phyloP scores from a whole-genome alignment of 2,888 invertebrate species.

The Oscheius myriophilus region DNA sequence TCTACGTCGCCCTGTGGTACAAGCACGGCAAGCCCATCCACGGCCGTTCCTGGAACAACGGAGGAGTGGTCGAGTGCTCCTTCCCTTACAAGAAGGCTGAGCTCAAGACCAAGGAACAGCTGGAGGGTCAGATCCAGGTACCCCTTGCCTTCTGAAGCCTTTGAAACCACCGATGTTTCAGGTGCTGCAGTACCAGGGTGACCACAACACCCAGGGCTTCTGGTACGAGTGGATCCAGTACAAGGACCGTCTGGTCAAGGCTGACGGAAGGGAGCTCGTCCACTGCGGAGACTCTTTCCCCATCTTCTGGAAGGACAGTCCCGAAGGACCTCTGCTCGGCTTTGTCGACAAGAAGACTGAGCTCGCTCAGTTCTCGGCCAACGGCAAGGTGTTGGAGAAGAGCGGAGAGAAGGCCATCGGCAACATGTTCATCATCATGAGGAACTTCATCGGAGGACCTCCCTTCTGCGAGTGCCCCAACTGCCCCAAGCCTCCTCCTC shows the following conservation, averaged over 20 bases:
- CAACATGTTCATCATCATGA: constrained; percentile 42
- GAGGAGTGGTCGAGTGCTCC: too few relatives aligned
- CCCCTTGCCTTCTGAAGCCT: too few relatives aligned
- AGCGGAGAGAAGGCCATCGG: constrained; percentile 34
- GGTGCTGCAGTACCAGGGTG: constrained; percentile 51
- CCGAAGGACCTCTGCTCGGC: constrained; percentile 33
- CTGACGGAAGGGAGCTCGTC: constrained; percentile 37
- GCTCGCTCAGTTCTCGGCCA: constrained; percentile 44
- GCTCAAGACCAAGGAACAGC: too few relatives aligned
- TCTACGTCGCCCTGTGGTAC: too few relatives aligned
- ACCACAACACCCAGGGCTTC: constrained; percentile 51
- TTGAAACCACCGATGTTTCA: background rate
- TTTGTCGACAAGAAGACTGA: constrained; percentile 58
- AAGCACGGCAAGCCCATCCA: too few relatives aligned
- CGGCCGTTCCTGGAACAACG: too few relatives aligned
- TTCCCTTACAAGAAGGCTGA: too few relatives aligned
- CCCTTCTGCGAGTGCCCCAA: constrained; percentile 37
- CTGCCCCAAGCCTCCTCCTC: constrained; percentile 18
- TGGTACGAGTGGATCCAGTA: constrained; percentile 63
- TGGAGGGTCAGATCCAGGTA: too few relatives aligned
- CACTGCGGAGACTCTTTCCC: constrained; percentile 53
- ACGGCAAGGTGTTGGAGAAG: constrained; percentile 37
- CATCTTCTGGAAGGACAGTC: constrained; percentile 50
- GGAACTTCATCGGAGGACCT: constrained; percentile 47
- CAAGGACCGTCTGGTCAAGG: constrained; percentile 52